Evolutionary conservation across 2,113 vertebrate genomes (phyloP), one percentile per base, ranked within the genome.

Genomic region (Megaleporinus macrocephalus): DNA sequence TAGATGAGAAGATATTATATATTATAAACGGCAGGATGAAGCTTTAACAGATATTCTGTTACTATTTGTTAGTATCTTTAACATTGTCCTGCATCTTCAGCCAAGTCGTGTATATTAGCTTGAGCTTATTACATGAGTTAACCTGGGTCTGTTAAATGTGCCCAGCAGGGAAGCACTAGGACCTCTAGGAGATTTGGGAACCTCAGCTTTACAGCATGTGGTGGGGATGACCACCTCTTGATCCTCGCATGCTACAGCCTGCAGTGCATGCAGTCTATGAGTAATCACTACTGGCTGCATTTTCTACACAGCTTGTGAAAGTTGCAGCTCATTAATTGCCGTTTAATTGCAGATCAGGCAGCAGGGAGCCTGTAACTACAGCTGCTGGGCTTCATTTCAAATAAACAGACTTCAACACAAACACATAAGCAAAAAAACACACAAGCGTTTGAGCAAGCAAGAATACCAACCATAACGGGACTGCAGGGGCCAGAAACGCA

Each of bases 281-380:
- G 51, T 26, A 77, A 59, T 73, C 66, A 61, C 13, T 61, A 53
- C 41, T 41, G 27, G 66, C 47, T 68, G 70, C 66, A 72, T 27
- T 24, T 85, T 73, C 51, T 62, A 57, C 74, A 53, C 20, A n/a
- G 69, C 73, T 80, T 72, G 66, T 73, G 69, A 83, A 82, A 33
- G 63, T 13, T 73, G 53, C 83, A 47, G 72, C 26, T 77, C 78
- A 77, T 80, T 80, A 83, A 78, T 87, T 65, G 78, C 66, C 53
- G 76, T 27, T 66, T 79, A 80, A 82, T 84, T 63, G 66, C 47
- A 80, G 47, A 84, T 76, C 30, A 77, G 66, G 62, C 83, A 79
- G 69, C 61, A 73, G 80, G 86, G 76, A 74, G 75, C 16, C 66
- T 69, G 41, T 30, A 71, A 79, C 44, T 71, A 73, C 44, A 65